Conservation (phyloP, 2,113 vertebrate species). For the Engraulis encrasicolus region DNA sequence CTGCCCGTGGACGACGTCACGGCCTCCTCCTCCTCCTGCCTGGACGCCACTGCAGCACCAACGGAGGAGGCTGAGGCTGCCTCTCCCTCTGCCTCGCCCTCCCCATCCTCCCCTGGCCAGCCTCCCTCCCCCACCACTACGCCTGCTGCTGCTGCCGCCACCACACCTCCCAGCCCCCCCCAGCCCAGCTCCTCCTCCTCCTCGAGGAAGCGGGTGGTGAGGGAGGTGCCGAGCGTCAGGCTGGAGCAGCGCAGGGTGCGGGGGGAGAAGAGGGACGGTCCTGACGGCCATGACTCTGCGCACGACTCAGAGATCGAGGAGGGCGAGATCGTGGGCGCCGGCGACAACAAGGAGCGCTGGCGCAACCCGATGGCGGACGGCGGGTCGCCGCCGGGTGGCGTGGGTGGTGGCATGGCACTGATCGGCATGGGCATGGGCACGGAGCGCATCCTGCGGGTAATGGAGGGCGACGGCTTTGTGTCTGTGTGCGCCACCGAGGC, state of each 20-base stretch:
- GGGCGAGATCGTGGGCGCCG: conserved; percentile 82
- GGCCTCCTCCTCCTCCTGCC: conserved; percentile 57
- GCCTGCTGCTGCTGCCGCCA: not conserved
- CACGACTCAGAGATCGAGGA: conserved; percentile 92
- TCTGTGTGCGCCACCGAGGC: conserved; percentile 77
- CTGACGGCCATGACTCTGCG: conserved; percentile 72
- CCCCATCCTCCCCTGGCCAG: not conserved
- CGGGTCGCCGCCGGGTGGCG: conserved; percentile 26
- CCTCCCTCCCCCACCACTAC: not conserved
- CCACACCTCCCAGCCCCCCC: not conserved
- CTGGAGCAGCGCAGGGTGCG: conserved; percentile 29
- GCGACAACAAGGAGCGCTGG: conserved; percentile 60
- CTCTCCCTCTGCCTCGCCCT: not conserved
- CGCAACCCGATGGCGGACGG: conserved; percentile 55
- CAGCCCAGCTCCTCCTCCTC: conserved; percentile 55
- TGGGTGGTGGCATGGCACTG: not conserved
- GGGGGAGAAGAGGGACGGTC: conserved; percentile 46
- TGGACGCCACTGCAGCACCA: no score
- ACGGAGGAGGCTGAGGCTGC: conserved; percentile 40
- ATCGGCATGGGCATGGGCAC: conserved; percentile 61
- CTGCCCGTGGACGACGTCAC: no score
- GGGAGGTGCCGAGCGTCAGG: conserved; percentile 40
- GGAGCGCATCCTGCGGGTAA: conserved; percentile 76
- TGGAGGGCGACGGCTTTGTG: conserved; percentile 83
- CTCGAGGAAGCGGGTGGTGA: conserved; percentile 63